A percentile compares a stretch with the other conserved stretches of the same genome.
Conservation (phyloP, 2,888 invertebrate species). For the Erebia ligea region DNA sequence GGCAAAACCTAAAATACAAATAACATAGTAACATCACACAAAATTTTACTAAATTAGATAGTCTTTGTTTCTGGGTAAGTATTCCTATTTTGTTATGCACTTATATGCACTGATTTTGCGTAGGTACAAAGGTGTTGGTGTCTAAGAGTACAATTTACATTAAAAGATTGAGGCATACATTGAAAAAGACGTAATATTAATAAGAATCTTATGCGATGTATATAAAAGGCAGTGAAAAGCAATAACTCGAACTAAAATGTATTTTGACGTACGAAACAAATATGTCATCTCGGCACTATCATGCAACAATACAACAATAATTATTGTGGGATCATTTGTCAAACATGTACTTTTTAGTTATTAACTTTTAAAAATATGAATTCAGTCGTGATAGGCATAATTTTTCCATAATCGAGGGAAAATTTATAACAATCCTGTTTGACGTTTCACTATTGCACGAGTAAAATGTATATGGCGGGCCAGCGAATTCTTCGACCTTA, state of each 20-base stretch:
- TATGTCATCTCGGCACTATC: conserved; percentile 52
- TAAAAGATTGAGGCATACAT: neutral
- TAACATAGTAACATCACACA: conserved; percentile 13
- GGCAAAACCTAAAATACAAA: conserved; percentile 62
- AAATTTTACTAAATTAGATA: neutral
- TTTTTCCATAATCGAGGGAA: conserved; percentile 44
- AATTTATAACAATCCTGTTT: conserved; percentile 67
- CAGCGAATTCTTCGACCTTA: conserved; percentile 51
- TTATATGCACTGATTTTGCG: neutral
- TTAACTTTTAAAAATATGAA: conserved; percentile 28
- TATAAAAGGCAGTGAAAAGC: neutral
- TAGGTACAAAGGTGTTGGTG: neutral
- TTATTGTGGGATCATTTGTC: conserved; percentile 32
- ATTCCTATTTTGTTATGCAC: neutral
- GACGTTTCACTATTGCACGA: conserved; percentile 79
- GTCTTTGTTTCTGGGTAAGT: neutral
- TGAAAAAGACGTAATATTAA: neutral
- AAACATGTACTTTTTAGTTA: conserved; percentile 42
- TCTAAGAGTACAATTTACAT: neutral
- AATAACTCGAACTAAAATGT: conserved; percentile 42
- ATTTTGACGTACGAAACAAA: conserved; percentile 57
- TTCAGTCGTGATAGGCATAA: neutral
- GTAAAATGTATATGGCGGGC: conserved; percentile 81
- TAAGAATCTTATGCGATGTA: neutral
- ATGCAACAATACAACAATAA: conserved; percentile 38